Conservation (phyloP, 2,888 invertebrate genomes). For the Patella caerulea region DNA sequence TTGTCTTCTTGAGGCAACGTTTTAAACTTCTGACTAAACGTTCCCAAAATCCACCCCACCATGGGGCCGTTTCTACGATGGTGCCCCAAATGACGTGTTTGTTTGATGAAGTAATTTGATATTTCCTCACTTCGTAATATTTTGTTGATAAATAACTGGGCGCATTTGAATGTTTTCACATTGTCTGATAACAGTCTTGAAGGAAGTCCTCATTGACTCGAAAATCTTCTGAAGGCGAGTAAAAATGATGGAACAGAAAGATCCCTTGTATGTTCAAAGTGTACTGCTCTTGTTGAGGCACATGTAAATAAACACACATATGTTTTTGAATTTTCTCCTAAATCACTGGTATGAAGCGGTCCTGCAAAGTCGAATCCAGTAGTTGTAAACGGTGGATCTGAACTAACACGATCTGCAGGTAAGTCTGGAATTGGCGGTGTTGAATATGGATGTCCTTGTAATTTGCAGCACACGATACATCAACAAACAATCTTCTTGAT, state of each 20-base stretch:
- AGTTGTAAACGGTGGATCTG: background rate
- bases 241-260: background rate
- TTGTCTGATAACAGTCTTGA: background rate
- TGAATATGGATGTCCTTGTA: background rate
- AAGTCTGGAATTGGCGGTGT: background rate
- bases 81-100: background rate
- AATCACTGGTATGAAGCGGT: background rate
- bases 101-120: background rate
- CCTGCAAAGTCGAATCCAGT: slow-evolving; percentile 8
- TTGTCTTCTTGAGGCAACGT: background rate
- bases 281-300: slow-evolving; percentile 3
- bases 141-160: background rate
- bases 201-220: background rate
- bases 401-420: background rate
- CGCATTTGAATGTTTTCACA: background rate
- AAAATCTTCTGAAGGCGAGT: background rate
- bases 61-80: background rate
- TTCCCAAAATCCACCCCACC: slow-evolving; percentile 4
- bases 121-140: slow-evolving; percentile 3
- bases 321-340: background rate
- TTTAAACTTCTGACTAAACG: background rate
- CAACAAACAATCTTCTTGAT: background rate
- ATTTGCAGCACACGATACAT: background rate
- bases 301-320: background rate
- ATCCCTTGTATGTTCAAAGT: background rate